Base-by-base conservation (phyloP, 92 coral and sea anemone species). In the Actinostola sp. region DNA sequence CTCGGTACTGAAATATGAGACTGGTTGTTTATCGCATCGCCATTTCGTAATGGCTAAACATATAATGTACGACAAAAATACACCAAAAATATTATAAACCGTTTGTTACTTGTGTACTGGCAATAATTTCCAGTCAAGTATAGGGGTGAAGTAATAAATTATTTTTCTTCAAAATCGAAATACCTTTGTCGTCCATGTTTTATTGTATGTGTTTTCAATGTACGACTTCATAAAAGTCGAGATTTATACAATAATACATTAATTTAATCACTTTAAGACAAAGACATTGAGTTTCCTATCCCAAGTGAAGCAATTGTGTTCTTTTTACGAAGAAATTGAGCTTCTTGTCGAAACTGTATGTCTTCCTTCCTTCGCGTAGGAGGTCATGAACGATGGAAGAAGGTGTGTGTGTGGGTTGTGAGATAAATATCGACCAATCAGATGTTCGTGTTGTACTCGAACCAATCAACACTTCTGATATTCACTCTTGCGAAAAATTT, bases 1-100 rank as follows among this genome's bases (percentile, higher is more conserved):
- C n/a, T n/a, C n/a, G n/a, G n/a, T n/a, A n/a, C 24, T 66, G 72
- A 66, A 66, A 66, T 46, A 17, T 42, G 72, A 66, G 51, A 66
- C 33, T 16, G 5, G 16, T 29, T 46, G 72, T 66, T 66, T 66
- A 66, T n/a, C n/a, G n/a, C n/a, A n/a, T n/a, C n/a, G n/a, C 2
- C 12, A 44, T 66, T 66, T 46, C 58, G 58, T 46, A 66, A 46
- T 66, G 48, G 30, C 44, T 20, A 23, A 26, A 5, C 33, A 23
- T 2, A 14, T 19, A 30, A 30, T 19, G 63, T 10, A 57, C 3
- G n/a, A 12, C 16, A 34, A 61, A 29, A 58, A 13, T 30, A n/a
- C 26, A 36, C 26, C 11, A 58, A 58, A 58, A 58, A 58, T 56
- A 56, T 31, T 58, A 58, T 36, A n/a, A n/a, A n/a, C n/a, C n/a